Evolutionary conservation across 2,888 invertebrate genomes (phyloP).

Genomic region (Eilema caniola): DNA sequence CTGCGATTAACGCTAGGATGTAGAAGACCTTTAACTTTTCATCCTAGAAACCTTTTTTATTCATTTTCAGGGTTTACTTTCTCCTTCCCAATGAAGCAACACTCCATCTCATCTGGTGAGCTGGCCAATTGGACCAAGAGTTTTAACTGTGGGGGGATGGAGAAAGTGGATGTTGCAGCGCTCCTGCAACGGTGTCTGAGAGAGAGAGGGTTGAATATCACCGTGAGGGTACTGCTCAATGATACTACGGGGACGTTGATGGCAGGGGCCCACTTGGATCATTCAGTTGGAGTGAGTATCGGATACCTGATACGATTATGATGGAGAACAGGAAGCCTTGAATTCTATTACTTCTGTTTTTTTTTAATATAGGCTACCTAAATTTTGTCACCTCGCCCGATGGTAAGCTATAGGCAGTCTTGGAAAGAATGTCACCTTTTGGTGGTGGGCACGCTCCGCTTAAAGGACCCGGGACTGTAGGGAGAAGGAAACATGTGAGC

Average conservation of each 20-base stretch:
- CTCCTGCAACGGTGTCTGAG: conserved; percentile 89
- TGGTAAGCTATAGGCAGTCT: too few relatives aligned
- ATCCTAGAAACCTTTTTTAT: background rate
- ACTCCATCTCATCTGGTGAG: conserved; percentile 90
- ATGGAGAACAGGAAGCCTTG: too few relatives aligned
- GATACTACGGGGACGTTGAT: conserved; percentile 92
- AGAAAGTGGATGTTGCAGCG: conserved; percentile 89
- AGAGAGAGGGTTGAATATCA: conserved; percentile 86
- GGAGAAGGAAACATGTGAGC: too few relatives aligned
- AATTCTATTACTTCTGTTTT: too few relatives aligned
- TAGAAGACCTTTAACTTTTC: background rate
- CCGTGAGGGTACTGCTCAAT: conserved; percentile 92
- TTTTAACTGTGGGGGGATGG: conserved; percentile 91
- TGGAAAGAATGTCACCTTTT: too few relatives aligned
- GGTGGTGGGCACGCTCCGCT: too few relatives aligned
- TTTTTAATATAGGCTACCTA: too few relatives aligned
- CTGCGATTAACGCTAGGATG: too few relatives aligned
- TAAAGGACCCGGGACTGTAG: too few relatives aligned
- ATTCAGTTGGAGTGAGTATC: conserved; percentile 81
- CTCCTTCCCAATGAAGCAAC: conserved; percentile 94
- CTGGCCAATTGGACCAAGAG: conserved; percentile 95
- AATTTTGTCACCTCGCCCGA: too few relatives aligned
- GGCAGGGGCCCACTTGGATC: conserved; percentile 90
- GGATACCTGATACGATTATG: background rate
- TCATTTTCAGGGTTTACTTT: conserved; percentile 91